Base-by-base conservation (phyloP, 1,140 invertebrate species). In the Pararge aegeria region DNA sequence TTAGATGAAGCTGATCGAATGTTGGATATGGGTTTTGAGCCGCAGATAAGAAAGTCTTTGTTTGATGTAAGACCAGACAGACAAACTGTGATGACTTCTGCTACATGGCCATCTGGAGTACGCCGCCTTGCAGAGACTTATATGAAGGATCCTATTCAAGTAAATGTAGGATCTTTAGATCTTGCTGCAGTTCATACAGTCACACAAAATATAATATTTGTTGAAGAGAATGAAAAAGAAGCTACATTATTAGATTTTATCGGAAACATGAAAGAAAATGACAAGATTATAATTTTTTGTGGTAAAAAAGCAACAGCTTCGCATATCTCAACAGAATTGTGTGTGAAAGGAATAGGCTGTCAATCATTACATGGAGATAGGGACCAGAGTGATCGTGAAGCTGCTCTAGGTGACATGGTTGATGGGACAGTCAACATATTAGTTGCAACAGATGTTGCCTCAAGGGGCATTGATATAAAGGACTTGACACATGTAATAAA, bases 361-460 rank as follows among this genome's bases (percentile, higher is more conserved):
- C 94, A 96, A 68, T 94, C 95, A 57, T 95, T 98, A 62, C 97
- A 98, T 90, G 97, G 97, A n/a, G 95, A 96, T 73, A 92, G 96
- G 56, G 96, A 97, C 38, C 97, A 98, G 68, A 76, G 59, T 68
- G 97, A 98, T 75, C 90, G 97, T 44, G 97, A 98, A 81, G 93
- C 93, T 80, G 96, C 97, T 6, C 87, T 98, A 6, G 92, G 93
- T 27, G 96, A 97, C 67, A 94, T 98, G 57, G 94, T 94, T 72
- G 91, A 90, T 58, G 96, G 96, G 0, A 77, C 85, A 5, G 94
- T 95, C 0, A 91, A 91, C 27, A 96, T 98, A 65, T 90, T 98
- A n/a, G 93, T 98, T 16, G 97, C 97, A 2, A 98, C 97, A n/a
- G 97, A 98, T 92, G 95, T 98, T 13, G 97, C 97, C 0, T 97